Evolutionary conservation across 2,113 vertebrate genomes (phyloP).

Genomic region (Bolborhynchus lineola): DNA sequence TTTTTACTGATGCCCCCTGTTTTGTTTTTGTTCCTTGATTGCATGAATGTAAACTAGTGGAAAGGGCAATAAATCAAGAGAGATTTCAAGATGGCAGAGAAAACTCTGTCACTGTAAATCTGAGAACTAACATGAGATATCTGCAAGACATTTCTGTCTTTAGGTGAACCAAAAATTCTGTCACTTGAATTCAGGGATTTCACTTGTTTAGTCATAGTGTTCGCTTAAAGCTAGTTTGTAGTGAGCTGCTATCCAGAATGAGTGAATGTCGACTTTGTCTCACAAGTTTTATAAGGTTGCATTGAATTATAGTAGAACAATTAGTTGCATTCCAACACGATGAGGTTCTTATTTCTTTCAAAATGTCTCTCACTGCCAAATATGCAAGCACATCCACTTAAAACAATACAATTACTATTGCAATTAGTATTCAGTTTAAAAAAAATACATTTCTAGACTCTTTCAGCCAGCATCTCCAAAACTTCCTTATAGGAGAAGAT

Average conservation of each 20-base stretch:
- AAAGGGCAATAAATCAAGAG: constrained; percentile 63
- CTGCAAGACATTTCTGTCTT: not conserved
- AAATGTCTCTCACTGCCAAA: not conserved
- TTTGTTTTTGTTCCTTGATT: constrained; percentile 57
- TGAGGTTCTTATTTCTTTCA: constrained; percentile 27
- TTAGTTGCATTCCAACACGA: constrained; percentile 31
- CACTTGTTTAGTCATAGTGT: not conserved
- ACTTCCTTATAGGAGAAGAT: not conserved
- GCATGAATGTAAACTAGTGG: constrained; percentile 52
- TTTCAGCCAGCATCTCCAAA: not conserved
- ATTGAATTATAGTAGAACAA: constrained; percentile 35
- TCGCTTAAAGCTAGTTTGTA: not conserved
- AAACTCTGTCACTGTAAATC: constrained; percentile 21
- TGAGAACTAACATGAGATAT: not conserved
- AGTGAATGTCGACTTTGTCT: constrained; percentile 41
- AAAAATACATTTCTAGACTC: not conserved
- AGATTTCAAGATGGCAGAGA: constrained; percentile 10
- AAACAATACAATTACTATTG: not conserved
- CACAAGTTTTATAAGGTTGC: constrained; percentile 27
- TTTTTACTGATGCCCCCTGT: constrained; percentile 24
- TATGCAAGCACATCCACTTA: not conserved
- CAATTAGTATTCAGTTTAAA: not conserved
- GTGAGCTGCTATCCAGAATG: not conserved
- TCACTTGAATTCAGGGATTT: not conserved
- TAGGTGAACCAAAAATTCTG: not conserved